Conservation (phyloP, 2,888 invertebrate species). For the Phoronis australis region DNA sequence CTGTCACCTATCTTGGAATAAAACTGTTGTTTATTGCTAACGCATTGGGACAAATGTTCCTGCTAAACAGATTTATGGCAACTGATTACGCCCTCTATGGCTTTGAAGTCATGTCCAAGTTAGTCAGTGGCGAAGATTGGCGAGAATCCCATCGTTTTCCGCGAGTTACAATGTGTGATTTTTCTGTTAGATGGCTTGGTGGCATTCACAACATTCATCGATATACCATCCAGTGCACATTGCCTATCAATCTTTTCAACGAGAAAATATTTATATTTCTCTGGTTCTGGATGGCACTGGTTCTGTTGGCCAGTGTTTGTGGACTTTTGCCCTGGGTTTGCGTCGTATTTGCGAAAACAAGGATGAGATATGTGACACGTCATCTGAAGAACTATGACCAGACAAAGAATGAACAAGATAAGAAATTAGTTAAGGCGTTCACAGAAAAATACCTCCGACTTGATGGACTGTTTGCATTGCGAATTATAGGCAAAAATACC, state of each 20-base stretch:
- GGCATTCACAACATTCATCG: constrained; percentile 37
- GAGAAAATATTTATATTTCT: too few species aligned
- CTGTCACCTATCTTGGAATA: constrained; percentile 51
- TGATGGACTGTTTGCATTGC: too few species aligned
- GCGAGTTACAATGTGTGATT: constrained; percentile 39
- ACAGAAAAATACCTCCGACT: too few species aligned
- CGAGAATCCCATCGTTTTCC: constrained; percentile 34
- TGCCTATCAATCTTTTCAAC: too few species aligned
- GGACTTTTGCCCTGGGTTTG: too few species aligned
- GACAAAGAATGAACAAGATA: too few species aligned
- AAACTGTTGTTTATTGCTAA: constrained; percentile 53
- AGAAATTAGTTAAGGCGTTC: too few species aligned
- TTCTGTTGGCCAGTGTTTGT: too few species aligned
- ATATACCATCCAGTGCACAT: constrained; percentile 41
- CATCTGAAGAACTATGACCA: too few species aligned
- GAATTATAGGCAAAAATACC: too few species aligned
- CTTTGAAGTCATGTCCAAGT: constrained; percentile 34
- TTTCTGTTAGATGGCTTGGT: constrained; percentile 36
- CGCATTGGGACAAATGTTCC: constrained; percentile 54
- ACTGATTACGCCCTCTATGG: constrained; percentile 50
- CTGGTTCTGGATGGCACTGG: constrained; percentile 41
- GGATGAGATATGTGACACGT: too few species aligned
- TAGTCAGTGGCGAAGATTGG: constrained; percentile 22
- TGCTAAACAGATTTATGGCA: constrained; percentile 55
- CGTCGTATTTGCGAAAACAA: too few species aligned